Percentiles rank a stretch among this genome's conserved stretches.
Evolutionary conservation across 2,888 invertebrate genomes (phyloP).

Genomic region (Chydorus sphaericus): DNA sequence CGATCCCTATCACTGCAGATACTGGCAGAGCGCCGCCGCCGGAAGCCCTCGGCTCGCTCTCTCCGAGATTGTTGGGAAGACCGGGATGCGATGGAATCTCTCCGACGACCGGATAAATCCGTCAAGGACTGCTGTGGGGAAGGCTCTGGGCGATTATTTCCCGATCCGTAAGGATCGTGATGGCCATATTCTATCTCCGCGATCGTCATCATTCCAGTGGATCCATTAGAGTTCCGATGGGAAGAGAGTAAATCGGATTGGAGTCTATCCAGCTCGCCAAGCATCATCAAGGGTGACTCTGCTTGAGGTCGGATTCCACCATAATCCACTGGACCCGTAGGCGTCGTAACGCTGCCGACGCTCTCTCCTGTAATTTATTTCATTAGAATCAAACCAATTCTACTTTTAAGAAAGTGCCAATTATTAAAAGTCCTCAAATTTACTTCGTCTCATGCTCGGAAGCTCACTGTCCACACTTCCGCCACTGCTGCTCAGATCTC

Average conservation of each 20-base stretch:
- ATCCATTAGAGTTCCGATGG: neutral
- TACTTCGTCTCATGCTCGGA: neutral
- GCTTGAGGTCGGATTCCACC: neutral
- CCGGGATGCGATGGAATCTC: slow-evolving; percentile 8
- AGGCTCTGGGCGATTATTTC: neutral
- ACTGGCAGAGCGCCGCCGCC: slow-evolving; percentile 10
- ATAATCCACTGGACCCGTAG: neutral
- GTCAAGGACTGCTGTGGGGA: too few species aligned
- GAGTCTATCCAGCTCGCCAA: slow-evolving; percentile 6
- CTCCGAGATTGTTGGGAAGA: slow-evolving; percentile 4
- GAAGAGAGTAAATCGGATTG: neutral
- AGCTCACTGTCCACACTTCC: slow-evolving; percentile 10
- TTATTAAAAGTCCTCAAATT: too few species aligned
- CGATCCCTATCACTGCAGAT: slow-evolving; percentile 11
- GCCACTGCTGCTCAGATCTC: slow-evolving; percentile 10
- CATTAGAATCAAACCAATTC: too few species aligned
- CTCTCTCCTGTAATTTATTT: too few species aligned
- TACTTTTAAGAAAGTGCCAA: too few species aligned
- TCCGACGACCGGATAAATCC: slow-evolving; percentile 9
- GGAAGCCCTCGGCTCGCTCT: slow-evolving; percentile 11
- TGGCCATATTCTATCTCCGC: too few species aligned
- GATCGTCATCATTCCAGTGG: neutral
- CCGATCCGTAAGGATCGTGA: neutral
- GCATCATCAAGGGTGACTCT: neutral
- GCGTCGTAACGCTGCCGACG: slow-evolving; percentile 1